These are phyloP conservation scores for Lamprologus speciosus DNA, from an alignment of 2,113 vertebrate genomes.

Conservation along the genomic window DNA sequence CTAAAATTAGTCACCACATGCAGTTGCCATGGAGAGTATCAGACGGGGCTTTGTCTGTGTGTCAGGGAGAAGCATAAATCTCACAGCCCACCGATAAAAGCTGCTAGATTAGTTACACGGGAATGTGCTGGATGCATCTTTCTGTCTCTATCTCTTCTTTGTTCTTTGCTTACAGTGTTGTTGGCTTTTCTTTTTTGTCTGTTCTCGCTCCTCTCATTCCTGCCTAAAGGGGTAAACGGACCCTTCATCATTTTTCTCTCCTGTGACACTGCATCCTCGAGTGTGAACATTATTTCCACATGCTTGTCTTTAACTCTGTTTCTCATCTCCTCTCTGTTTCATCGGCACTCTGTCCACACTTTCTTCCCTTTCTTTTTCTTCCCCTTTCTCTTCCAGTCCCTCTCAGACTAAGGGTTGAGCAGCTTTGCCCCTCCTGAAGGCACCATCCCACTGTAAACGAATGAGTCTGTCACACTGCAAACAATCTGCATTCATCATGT, in stretches of 20 bases:
- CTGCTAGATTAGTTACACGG: slow-evolving; percentile 35
- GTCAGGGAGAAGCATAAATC: slow-evolving; percentile 49
- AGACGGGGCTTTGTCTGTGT: slow-evolving; percentile 33
- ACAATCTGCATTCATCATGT: slow-evolving; percentile 77
- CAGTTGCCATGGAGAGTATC: slow-evolving; percentile 62
- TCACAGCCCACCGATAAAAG: slow-evolving; percentile 33
- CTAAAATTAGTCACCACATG: slow-evolving; percentile 43
- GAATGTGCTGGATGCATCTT: slow-evolving; percentile 43
- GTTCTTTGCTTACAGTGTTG: slow-evolving; percentile 28
- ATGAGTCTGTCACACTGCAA: slow-evolving; percentile 67
- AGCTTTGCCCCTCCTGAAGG: slow-evolving; percentile 12
- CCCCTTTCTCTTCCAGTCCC: not conserved
- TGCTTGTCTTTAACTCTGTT: not conserved
- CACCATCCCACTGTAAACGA: slow-evolving; percentile 58
- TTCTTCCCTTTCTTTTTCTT: not conserved
- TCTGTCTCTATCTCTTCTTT: slow-evolving; percentile 27
- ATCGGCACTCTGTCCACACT: not conserved
- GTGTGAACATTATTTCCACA: not conserved
- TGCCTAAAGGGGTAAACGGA: slow-evolving; percentile 7
- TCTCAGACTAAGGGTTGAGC: slow-evolving; percentile 16
- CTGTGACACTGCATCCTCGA: not conserved
- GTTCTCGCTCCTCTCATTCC: slow-evolving; percentile 1
- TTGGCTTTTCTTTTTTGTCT: not conserved
- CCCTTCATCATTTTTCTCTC: not conserved
- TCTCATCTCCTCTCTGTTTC: not conserved